These are phyloP conservation scores for Phengaris arion DNA, from an alignment of 2,888 invertebrate species.

Conservation along the genomic window DNA sequence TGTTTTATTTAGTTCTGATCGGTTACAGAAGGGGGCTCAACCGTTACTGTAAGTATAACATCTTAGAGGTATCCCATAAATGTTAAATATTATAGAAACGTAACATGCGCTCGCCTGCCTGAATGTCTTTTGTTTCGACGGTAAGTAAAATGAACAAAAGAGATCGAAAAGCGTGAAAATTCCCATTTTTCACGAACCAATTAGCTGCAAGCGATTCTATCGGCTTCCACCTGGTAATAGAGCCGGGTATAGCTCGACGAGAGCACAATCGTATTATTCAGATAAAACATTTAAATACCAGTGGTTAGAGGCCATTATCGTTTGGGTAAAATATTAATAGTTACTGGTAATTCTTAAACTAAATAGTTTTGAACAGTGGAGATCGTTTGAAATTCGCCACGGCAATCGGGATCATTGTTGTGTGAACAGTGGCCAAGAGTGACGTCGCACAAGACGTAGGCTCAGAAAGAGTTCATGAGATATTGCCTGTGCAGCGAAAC, in stretches of 20 bases:
- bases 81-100: slow-evolving; percentile 1
- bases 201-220: not conserved
- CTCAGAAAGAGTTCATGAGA: not conserved
- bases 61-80: slow-evolving; percentile 9
- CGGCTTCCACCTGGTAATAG: not conserved
- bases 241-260: not conserved
- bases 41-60: not conserved
- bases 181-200: slow-evolving; percentile 21
- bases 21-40: not conserved
- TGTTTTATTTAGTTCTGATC: not conserved
- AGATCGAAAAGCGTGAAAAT: slow-evolving; percentile 26
- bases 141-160: slow-evolving; percentile 17
- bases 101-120: slow-evolving; percentile 10
- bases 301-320: slow-evolving; percentile 26
- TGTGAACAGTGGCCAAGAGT: not conserved
- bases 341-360: slow-evolving; percentile 27
- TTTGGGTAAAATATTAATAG: slow-evolving; percentile 26
- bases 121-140: slow-evolving; percentile 28
- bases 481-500: not conserved
- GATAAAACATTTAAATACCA: slow-evolving; percentile 22
- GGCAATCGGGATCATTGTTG: slow-evolving; percentile 42
- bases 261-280: not conserved
- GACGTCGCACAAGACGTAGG: not conserved
- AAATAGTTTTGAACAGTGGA: slow-evolving; percentile 57
- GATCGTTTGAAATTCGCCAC: slow-evolving; percentile 60